Percentiles rank a stretch among this genome's conserved stretches.
Evolutionary conservation across 2,888 invertebrate genomes (phyloP).

Genomic region (Graphium colonna): DNA sequence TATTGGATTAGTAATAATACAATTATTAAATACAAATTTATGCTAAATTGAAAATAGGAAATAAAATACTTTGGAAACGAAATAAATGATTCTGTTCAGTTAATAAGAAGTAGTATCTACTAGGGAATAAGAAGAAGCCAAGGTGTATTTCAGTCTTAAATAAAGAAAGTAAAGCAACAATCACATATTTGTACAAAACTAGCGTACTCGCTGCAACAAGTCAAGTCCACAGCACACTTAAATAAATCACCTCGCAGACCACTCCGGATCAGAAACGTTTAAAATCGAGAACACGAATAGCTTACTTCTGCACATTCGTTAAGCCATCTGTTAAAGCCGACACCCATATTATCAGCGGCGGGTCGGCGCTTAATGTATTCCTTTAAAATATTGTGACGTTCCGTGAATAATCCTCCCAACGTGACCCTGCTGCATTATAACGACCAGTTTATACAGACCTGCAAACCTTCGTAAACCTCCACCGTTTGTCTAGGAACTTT

Average conservation of each 20-base stretch:
- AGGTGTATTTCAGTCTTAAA: too few species aligned
- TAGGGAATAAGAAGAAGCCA: too few species aligned
- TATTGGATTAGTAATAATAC: too few species aligned
- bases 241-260: constrained; percentile 20
- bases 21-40: too few species aligned
- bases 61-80: too few species aligned
- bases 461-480: background rate
- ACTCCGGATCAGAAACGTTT: constrained; percentile 24
- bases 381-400: constrained; percentile 72
- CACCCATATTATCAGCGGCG: constrained; percentile 59
- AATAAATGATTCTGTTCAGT: too few species aligned
- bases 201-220: constrained; percentile 1
- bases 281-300: constrained; percentile 29
- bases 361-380: constrained; percentile 60
- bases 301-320: constrained; percentile 53
- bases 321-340: constrained; percentile 59
- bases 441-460: constrained; percentile 28
- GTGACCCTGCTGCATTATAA: constrained; percentile 44
- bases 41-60: too few species aligned
- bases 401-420: constrained; percentile 61
- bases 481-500: background rate
- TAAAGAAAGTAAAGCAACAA: too few species aligned
- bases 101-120: too few species aligned
- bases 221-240: background rate
- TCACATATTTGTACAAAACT: background rate